Conservation (phyloP, 2,113 vertebrate species). For the Pollachius pollachius region DNA sequence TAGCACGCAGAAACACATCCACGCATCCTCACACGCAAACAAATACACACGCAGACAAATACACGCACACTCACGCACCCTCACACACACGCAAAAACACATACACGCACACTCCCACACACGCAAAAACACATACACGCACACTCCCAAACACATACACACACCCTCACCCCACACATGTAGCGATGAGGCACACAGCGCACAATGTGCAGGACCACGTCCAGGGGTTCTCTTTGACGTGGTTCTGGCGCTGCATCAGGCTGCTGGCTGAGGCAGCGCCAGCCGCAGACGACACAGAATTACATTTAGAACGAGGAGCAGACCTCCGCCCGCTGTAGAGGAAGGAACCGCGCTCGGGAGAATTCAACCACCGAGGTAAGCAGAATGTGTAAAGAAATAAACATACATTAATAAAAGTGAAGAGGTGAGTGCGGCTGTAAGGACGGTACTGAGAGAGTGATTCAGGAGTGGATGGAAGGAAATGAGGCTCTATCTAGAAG, state of each 20-base stretch:
- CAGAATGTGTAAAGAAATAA: neutral
- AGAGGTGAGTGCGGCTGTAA: neutral
- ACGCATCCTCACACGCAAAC: neutral
- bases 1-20: neutral
- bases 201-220: conserved; percentile 15
- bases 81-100: conserved; percentile 14
- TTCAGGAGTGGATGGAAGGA: too few species aligned
- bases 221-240: conserved; percentile 37
- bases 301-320: too few species aligned
- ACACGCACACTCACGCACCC: neutral
- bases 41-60: conserved; percentile 4
- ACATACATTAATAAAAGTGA: neutral
- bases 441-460: too few species aligned
- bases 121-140: conserved; percentile 11
- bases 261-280: neutral
- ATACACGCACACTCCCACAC: conserved; percentile 3
- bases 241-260: conserved; percentile 41
- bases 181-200: conserved; percentile 20
- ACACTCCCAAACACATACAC: neutral
- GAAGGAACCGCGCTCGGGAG: too few species aligned
- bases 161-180: conserved; percentile 5
- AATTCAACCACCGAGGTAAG: neutral
- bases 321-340: too few species aligned
- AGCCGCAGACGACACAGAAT: too few species aligned
- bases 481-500: too few species aligned